These are phyloP conservation scores for Podarcis raffonei DNA, from an alignment of 2,113 vertebrate genomes.

Conservation along the genomic window DNA sequence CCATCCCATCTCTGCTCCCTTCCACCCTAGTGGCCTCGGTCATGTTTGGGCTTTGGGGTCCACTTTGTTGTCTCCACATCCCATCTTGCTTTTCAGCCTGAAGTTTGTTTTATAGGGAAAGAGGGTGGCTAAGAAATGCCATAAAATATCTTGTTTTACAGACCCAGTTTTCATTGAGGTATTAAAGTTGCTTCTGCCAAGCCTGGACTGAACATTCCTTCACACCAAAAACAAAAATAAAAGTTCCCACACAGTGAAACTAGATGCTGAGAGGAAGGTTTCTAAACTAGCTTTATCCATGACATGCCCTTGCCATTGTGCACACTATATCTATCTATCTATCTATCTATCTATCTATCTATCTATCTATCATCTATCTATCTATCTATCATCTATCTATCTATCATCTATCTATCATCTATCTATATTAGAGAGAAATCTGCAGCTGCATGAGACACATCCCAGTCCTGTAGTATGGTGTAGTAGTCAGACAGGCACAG, in stretches of 20 bases:
- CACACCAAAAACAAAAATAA: background rate
- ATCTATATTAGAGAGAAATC: background rate
- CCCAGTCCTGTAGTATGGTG: no score
- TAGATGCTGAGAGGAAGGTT: background rate
- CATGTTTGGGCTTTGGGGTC: conserved; percentile 23
- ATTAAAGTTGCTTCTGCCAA: background rate
- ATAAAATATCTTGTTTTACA: background rate
- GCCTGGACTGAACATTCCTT: background rate
- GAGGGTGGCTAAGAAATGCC: background rate
- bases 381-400: background rate
- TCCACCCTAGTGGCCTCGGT: background rate
- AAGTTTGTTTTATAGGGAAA: background rate
- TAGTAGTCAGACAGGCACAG: no score
- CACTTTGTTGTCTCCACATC: no score
- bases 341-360: background rate
- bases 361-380: background rate
- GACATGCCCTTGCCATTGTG: background rate
- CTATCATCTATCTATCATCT: background rate
- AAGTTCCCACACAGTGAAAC: background rate
- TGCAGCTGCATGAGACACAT: background rate
- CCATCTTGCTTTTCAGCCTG: background rate
- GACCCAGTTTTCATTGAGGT: background rate
- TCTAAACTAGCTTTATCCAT: background rate
- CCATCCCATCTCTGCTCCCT: background rate
- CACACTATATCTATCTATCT: background rate